Percentiles rank a stretch among this genome's conserved stretches.
These are phyloP conservation scores for Crocuta crocuta DNA, from an alignment of 2,113 vertebrate species.

Conservation along the genomic window DNA sequence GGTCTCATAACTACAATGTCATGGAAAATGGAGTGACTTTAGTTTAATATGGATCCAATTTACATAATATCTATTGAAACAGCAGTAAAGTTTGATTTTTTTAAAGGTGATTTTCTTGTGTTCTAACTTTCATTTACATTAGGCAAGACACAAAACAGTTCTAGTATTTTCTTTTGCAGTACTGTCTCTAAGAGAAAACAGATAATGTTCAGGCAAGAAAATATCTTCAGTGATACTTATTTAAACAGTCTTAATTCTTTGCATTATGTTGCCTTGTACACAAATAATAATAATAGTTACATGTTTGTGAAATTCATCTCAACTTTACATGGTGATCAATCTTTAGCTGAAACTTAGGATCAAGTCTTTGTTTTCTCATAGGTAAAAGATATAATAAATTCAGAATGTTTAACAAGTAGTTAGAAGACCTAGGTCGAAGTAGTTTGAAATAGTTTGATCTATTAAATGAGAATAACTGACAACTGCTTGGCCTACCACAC, in stretches of 20 bases:
- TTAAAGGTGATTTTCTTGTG: neutral
- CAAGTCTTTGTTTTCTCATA: neutral
- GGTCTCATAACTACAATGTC: neutral
- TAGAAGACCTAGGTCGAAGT: neutral
- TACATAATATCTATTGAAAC: constrained; percentile 19
- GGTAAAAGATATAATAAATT: neutral
- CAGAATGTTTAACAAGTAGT: neutral
- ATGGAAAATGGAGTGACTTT: neutral
- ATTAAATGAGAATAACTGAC: neutral
- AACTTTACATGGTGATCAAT: neutral
- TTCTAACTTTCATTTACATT: constrained; percentile 20
- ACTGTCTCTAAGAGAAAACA: neutral
- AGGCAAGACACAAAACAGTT: neutral
- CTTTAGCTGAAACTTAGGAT: constrained; percentile 37
- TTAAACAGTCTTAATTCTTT: neutral
- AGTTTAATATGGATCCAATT: constrained; percentile 27
- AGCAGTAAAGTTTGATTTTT: neutral
- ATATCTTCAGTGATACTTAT: neutral
- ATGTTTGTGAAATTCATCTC: neutral
- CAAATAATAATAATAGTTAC: neutral
- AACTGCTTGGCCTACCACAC: neutral
- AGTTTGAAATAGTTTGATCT: neutral
- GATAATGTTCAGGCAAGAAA: neutral
- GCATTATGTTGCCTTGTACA: neutral
- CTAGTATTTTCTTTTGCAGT: neutral